Base-by-base conservation (phyloP, 2,113 vertebrate genomes). In the Procapra przewalskii region DNA sequence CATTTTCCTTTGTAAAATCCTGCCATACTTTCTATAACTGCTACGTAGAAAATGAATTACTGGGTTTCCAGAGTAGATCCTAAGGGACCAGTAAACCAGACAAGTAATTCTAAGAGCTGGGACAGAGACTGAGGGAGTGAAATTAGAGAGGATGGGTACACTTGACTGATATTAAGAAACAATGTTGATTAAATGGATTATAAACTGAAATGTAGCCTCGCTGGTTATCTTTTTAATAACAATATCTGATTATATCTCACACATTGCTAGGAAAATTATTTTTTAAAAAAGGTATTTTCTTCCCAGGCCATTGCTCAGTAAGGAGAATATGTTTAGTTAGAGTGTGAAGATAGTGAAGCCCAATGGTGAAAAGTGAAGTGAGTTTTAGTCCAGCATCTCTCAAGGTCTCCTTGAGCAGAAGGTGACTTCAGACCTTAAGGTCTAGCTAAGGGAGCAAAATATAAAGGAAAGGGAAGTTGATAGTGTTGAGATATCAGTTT, bases 261-360 rank as follows among this genome's bases (percentile, higher is more conserved):
- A 31, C 6, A 80, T 55, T 43, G 7, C 64, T 85, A 45, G 90
- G 54, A 13, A 84, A 96, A 88, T 48, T 19, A 0, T 31, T 31
- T 62, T 3, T 54, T 54, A 2, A 0, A 57, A 57, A 57, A 57
- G 16, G n/a, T 31, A 13, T 88, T 75, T 99, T 99, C 99, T 99
- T 99, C 99, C 99, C 98, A 99, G 99, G 99, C 99, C 99, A 99
- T 99, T 98, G 98, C 98, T 98, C 98, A 99, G 93, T 94, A 98
- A 99, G 99, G 99, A 99, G 94, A 21, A 99, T 99, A 99, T 99
- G 99, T 99, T 99, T 98, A 99, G 99, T 98, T 99, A 99, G 95
- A 99, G 99, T 97, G 99, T 99, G 75, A 99, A 99, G 98, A 99
- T 99, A 88, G 99, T 99, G 95, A 99, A 99, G 99, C 99, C 99